These are phyloP conservation scores for Auanema sp. DNA, from an alignment of 2,888 invertebrate species.

Conservation along the genomic window DNA sequence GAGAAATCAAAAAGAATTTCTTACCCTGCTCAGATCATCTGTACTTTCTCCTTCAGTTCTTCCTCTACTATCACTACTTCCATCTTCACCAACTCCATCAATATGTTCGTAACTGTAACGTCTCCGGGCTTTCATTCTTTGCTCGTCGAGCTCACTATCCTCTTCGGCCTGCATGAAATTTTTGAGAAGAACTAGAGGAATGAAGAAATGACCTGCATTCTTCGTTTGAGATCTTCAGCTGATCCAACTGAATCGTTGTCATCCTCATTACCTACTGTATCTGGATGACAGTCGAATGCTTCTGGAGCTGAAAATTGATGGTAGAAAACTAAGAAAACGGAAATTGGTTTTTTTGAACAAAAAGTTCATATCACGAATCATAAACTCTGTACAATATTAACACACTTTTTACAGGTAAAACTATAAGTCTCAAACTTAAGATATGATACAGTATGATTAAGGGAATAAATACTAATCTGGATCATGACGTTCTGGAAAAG, in stretches of 20 bases:
- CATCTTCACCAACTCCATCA: slow-evolving; percentile 52
- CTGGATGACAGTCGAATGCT: too few relatives aligned
- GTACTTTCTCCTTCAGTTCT: slow-evolving; percentile 38
- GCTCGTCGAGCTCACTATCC: slow-evolving; percentile 42
- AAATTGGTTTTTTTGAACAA: neutral
- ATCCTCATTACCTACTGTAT: slow-evolving; percentile 8
- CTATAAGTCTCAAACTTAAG: too few relatives aligned
- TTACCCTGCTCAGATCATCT: slow-evolving; percentile 22
- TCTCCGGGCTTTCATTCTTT: slow-evolving; percentile 37
- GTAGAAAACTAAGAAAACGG: slow-evolving; percentile 1
- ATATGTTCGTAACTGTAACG: slow-evolving; percentile 44
- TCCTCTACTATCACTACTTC: slow-evolving; percentile 37
- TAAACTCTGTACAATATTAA: too few relatives aligned
- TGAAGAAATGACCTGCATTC: slow-evolving; percentile 19
- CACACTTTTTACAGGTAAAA: too few relatives aligned
- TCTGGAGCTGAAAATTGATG: neutral
- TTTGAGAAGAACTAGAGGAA: neutral
- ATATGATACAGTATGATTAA: too few relatives aligned
- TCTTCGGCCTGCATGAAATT: slow-evolving; percentile 16
- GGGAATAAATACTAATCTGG: too few relatives aligned
- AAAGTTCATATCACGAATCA: neutral
- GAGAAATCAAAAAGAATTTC: neutral
- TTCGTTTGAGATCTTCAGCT: slow-evolving; percentile 24
- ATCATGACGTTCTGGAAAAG: too few relatives aligned
- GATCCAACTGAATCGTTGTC: slow-evolving; percentile 34